phyloP scores from a whole-genome alignment of 2,113 vertebrate species.

The Mormyrus lacerda region DNA sequence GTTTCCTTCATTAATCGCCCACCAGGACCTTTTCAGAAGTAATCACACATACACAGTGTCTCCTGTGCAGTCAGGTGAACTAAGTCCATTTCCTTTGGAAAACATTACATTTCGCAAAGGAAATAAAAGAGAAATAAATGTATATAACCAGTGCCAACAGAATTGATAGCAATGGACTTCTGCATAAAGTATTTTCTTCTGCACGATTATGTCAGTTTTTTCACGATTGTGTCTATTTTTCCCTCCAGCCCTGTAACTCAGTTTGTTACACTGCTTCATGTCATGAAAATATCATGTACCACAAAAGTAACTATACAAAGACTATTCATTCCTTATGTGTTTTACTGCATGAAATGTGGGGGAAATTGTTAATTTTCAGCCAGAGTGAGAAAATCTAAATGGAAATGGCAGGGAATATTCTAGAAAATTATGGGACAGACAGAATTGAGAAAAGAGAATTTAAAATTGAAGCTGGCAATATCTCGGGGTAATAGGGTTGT shows the following conservation, averaged over 20 bases:
- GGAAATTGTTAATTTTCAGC: not conserved
- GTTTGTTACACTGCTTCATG: not conserved
- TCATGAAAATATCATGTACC: not conserved
- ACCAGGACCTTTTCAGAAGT: constrained; percentile 29
- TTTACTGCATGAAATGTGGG: not conserved
- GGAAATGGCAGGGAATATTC: not conserved
- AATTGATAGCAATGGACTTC: not conserved
- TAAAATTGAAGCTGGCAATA: not conserved
- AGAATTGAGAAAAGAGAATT: not conserved
- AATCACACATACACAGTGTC: constrained; percentile 7
- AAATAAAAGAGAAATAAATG: not conserved
- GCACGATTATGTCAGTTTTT: not conserved
- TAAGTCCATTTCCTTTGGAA: constrained; percentile 6
- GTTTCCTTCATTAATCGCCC: constrained; percentile 37
- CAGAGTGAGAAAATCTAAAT: not conserved
- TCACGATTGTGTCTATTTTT: not conserved
- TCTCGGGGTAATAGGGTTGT: not conserved
- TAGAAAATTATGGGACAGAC: not conserved
- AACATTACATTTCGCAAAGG: not conserved
- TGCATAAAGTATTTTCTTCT: not conserved
- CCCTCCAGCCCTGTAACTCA: not conserved
- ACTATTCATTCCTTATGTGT: not conserved
- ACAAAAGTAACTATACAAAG: not conserved
- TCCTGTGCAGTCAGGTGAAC: constrained; percentile 33
- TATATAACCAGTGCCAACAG: not conserved